phyloP scores from a whole-genome alignment of 2,113 vertebrate genomes.

The Neogale vison region DNA sequence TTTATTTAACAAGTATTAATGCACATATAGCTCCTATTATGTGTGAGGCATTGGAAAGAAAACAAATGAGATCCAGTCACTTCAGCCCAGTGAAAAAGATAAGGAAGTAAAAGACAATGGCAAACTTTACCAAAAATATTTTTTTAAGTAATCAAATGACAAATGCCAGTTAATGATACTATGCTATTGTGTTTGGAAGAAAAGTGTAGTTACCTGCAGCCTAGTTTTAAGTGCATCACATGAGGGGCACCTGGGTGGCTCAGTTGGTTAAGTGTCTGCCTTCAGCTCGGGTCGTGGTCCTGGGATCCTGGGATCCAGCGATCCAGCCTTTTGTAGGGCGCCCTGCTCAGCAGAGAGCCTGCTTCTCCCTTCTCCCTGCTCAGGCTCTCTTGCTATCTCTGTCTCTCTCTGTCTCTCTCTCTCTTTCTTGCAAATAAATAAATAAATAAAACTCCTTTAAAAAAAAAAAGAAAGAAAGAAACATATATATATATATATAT shows the following conservation, averaged over 20 bases:
- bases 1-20: conserved; percentile 5
- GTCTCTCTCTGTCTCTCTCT: too few relatives aligned
- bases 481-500: neutral
- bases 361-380: too few relatives aligned
- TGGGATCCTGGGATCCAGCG: too few relatives aligned
- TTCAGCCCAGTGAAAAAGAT: neutral
- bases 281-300: too few relatives aligned
- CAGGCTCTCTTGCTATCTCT: too few relatives aligned
- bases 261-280: too few relatives aligned
- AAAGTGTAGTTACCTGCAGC: neutral
- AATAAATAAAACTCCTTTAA: too few relatives aligned
- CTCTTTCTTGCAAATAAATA: too few relatives aligned
- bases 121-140: neutral
- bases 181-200: neutral
- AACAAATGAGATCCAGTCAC: neutral
- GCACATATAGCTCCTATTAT: neutral
- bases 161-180: neutral
- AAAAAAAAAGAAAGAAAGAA: too few relatives aligned
- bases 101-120: neutral
- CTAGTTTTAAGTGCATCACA: neutral
- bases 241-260: too few relatives aligned
- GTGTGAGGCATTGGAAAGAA: neutral
- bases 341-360: too few relatives aligned
- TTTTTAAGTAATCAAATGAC: neutral
- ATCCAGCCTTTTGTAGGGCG: too few relatives aligned